Conservation (phyloP, 2,888 invertebrate species). For the Nowickia ferox region DNA sequence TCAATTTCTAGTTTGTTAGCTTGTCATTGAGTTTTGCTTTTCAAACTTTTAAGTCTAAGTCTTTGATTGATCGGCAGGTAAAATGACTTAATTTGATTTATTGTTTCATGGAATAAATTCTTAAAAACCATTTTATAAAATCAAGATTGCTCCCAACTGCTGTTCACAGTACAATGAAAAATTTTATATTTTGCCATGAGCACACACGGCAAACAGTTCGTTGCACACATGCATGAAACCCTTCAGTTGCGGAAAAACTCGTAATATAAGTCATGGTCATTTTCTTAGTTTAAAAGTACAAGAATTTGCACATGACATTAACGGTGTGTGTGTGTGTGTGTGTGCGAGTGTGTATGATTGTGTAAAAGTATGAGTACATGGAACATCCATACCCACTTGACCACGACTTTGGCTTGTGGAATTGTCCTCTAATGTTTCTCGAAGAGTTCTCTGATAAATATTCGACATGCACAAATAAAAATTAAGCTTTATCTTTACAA, state of each 20-base stretch:
- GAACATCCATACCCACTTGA: neutral
- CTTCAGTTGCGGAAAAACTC: slow-evolving; percentile 57
- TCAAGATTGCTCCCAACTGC: neutral
- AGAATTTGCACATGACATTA: neutral
- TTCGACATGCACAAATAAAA: too few species aligned
- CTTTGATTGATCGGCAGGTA: too few species aligned
- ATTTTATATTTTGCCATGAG: neutral
- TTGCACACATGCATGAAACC: slow-evolving; percentile 33
- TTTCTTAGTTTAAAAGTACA: slow-evolving; percentile 47
- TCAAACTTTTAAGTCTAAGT: too few species aligned
- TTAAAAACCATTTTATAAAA: neutral
- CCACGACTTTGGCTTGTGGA: too few species aligned
- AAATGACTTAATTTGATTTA: neutral
- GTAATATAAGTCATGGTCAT: slow-evolving; percentile 70
- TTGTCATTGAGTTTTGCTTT: too few species aligned
- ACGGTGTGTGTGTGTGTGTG: neutral
- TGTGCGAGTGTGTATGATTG: neutral
- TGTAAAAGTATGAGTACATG: neutral
- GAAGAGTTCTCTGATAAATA: too few species aligned
- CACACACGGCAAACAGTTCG: neutral
- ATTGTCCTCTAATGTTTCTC: too few species aligned
- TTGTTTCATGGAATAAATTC: neutral
- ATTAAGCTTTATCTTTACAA: too few species aligned
- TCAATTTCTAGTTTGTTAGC: too few species aligned
- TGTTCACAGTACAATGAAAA: neutral